Conservation (phyloP, 2,888 invertebrate genomes). For the Philaethria dido region DNA sequence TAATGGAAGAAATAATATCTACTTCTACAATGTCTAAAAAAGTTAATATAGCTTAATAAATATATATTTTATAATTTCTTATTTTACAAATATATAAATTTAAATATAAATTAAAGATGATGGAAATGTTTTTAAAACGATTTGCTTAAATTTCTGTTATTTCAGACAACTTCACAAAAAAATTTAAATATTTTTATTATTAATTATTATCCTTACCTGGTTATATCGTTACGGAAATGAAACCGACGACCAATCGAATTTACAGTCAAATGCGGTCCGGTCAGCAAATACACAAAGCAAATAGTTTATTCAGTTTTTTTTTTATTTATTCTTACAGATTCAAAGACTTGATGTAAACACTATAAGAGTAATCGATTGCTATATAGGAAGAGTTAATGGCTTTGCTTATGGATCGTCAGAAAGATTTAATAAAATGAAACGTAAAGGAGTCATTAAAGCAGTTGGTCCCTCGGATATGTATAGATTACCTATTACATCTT, state of each 20-base stretch:
- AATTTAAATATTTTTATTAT: too few relatives aligned
- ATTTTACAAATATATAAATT: too few relatives aligned
- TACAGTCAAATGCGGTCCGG: too few relatives aligned
- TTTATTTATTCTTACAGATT: slow-evolving; percentile 46
- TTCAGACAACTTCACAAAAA: too few relatives aligned
- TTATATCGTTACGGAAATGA: too few relatives aligned
- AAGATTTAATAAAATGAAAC: slow-evolving; percentile 76
- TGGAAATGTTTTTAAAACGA: too few relatives aligned
- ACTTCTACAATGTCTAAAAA: slow-evolving; percentile 60
- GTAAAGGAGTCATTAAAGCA: slow-evolving; percentile 81
- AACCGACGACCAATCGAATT: too few relatives aligned
- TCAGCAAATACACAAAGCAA: too few relatives aligned
- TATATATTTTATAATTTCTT: neutral
- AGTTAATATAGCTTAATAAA: slow-evolving; percentile 43
- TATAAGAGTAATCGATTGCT: slow-evolving; percentile 75
- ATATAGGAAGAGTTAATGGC: slow-evolving; percentile 80
- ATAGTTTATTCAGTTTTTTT: neutral
- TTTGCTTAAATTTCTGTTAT: too few relatives aligned
- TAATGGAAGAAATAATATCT: slow-evolving; percentile 62
- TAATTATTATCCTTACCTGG: too few relatives aligned
- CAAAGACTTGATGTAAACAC: slow-evolving; percentile 63
- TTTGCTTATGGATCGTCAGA: slow-evolving; percentile 80
- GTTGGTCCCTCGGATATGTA: slow-evolving; percentile 80
- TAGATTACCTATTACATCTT: slow-evolving; percentile 71
- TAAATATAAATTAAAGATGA: too few relatives aligned